Evolutionary conservation across 2,888 invertebrate genomes (phyloP).

Genomic region (Drosophila anceps): DNA sequence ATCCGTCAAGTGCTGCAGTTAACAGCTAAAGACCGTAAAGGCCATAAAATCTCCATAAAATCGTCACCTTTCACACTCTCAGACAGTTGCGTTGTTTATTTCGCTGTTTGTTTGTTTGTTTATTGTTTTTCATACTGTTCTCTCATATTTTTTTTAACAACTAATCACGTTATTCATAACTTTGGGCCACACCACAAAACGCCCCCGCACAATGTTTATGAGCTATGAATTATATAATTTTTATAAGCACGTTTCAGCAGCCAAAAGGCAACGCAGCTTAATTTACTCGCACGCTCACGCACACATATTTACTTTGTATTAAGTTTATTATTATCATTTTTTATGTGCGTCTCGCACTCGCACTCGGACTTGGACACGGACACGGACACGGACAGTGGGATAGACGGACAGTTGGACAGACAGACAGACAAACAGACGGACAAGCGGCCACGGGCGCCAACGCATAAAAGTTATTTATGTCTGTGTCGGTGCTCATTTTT

Average conservation of each 20-base stretch:
- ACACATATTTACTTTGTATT: slow-evolving; percentile 77
- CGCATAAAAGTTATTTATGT: slow-evolving; percentile 77
- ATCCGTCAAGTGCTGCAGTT: slow-evolving; percentile 26
- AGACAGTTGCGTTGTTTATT: slow-evolving; percentile 10
- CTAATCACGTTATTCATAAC: slow-evolving; percentile 82
- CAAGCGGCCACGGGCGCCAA: slow-evolving; percentile 23
- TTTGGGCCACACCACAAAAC: slow-evolving; percentile 54
- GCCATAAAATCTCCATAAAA: slow-evolving; percentile 38
- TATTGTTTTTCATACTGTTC: slow-evolving; percentile 8
- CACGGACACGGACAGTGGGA: slow-evolving; percentile 15
- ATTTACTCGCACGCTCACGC: slow-evolving; percentile 75
- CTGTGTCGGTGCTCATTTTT: slow-evolving; percentile 69
- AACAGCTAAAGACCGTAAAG: slow-evolving; percentile 1
- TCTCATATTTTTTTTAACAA: slow-evolving; percentile 67
- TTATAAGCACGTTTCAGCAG: slow-evolving; percentile 73
- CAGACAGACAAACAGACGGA: slow-evolving; percentile 14
- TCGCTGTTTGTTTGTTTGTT: slow-evolving; percentile 18
- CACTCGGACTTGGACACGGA: slow-evolving; percentile 17
- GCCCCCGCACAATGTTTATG: slow-evolving; percentile 74
- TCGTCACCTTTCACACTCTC: slow-evolving; percentile 42
- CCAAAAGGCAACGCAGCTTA: slow-evolving; percentile 67
- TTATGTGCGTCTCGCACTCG: slow-evolving; percentile 59
- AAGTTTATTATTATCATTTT: slow-evolving; percentile 81
- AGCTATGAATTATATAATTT: slow-evolving; percentile 81
- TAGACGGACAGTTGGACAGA: slow-evolving; percentile 11